These are phyloP conservation scores for Psilanteris sp. DNA, from an alignment of 1,140 invertebrate species.

Conservation along the genomic window DNA sequence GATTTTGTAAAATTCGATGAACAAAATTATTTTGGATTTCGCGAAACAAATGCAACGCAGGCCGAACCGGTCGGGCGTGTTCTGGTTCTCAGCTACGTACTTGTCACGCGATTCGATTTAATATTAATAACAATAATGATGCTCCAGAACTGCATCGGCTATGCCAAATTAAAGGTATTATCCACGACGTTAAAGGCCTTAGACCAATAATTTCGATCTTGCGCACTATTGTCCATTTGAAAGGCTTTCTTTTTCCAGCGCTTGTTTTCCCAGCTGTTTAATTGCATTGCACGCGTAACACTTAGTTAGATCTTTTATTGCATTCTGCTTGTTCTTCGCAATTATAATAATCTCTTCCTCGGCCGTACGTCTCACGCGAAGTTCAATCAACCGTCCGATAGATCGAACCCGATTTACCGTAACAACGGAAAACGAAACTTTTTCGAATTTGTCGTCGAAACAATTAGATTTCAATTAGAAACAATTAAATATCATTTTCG, in stretches of 20 bases:
- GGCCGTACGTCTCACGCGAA: too few relatives aligned
- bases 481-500: too few relatives aligned
- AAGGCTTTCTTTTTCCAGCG: constrained; percentile 41
- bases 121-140: constrained; percentile 63
- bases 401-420: too few relatives aligned
- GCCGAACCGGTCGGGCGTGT: constrained; percentile 22
- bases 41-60: constrained; percentile 14
- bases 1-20: too few relatives aligned
- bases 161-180: constrained; percentile 63
- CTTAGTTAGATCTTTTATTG: constrained; percentile 3
- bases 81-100: constrained; percentile 57
- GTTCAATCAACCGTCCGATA: too few relatives aligned
- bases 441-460: too few relatives aligned
- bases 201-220: constrained; percentile 58
- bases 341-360: too few relatives aligned
- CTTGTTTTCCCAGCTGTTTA: constrained; percentile 50
- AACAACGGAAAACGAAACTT: too few relatives aligned
- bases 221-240: constrained; percentile 52
- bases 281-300: constrained; percentile 12
- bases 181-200: constrained; percentile 53
- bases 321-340: too few relatives aligned
- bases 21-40: too few relatives aligned
- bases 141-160: constrained; percentile 46
- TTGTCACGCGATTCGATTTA: constrained; percentile 64
- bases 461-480: too few relatives aligned